phyloP scores from a whole-genome alignment of 2,797 vertebrate genomes.

The Hippopotamyrus pictus region DNA sequence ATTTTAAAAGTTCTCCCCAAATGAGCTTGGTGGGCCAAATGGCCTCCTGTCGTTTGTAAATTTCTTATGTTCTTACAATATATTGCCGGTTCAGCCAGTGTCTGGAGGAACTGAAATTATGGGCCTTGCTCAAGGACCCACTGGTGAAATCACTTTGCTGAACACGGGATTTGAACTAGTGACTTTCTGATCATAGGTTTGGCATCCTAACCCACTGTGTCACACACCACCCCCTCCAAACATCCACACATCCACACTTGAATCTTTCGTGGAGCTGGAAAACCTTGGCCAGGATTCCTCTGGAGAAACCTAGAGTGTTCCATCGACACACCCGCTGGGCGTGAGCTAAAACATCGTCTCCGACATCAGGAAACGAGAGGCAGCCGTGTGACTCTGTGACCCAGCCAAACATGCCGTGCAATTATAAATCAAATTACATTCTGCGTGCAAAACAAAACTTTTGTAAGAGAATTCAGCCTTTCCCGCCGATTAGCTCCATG shows the following conservation, averaged over 20 bases:
- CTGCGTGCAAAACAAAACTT: not conserved
- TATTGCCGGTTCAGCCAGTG: not conserved
- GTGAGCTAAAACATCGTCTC: not conserved
- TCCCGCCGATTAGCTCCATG: not conserved
- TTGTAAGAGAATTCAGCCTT: not conserved
- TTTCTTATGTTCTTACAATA: not conserved
- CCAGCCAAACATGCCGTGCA: not conserved
- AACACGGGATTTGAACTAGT: not conserved
- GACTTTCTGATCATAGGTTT: not conserved
- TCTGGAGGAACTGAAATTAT: not conserved
- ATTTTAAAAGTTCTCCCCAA: not conserved
- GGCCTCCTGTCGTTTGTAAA: not conserved
- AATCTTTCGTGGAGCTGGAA: not conserved
- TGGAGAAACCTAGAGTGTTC: not conserved
- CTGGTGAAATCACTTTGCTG: not conserved
- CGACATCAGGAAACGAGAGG: not conserved
- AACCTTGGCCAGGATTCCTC: not conserved
- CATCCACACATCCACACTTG: not conserved
- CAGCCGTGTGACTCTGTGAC: not conserved
- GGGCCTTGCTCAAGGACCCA: not conserved
- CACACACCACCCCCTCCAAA: not conserved
- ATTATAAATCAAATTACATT: slow-evolving; percentile 10
- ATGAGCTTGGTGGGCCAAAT: not conserved
- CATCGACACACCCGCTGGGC: not conserved
- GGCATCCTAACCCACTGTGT: not conserved